A percentile compares a stretch with the other conserved stretches of the same genome.
Evolutionary conservation across 2,888 invertebrate species (phyloP).

Genomic region (Lochmaea crataegi): DNA sequence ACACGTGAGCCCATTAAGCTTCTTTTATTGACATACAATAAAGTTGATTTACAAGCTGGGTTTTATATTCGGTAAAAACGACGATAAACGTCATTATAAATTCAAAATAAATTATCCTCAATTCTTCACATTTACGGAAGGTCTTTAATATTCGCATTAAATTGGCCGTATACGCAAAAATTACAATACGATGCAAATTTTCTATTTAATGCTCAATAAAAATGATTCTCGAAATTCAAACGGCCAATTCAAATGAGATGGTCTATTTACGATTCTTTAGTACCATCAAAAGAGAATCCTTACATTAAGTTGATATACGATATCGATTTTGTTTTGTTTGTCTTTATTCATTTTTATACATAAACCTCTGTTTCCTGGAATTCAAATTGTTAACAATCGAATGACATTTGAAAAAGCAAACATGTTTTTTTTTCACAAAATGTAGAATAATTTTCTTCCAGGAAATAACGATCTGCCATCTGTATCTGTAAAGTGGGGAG

Average conservation of each 20-base stretch:
- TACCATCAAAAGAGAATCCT: background rate
- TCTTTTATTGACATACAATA: background rate
- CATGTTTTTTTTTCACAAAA: no score
- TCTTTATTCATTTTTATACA: background rate
- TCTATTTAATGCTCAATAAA: slow-evolving; percentile 36
- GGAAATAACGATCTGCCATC: no score
- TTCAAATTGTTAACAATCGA: no score
- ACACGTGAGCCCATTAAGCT: background rate
- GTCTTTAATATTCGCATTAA: slow-evolving; percentile 38
- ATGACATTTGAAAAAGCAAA: no score
- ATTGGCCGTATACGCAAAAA: slow-evolving; percentile 40
- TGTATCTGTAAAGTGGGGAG: no score
- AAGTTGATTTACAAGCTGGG: slow-evolving; percentile 13
- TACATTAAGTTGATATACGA: background rate
- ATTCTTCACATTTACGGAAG: slow-evolving; percentile 35
- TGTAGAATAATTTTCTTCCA: no score
- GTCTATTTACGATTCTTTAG: slow-evolving; percentile 28
- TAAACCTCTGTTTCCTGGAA: background rate
- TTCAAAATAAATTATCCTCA: slow-evolving; percentile 39
- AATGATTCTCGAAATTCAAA: slow-evolving; percentile 27
- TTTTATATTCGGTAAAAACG: slow-evolving; percentile 30
- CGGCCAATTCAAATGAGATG: slow-evolving; percentile 25
- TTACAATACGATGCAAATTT: slow-evolving; percentile 40
- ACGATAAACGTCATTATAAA: slow-evolving; percentile 42
- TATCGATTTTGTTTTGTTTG: background rate